Evolutionary conservation across 2,888 invertebrate species (phyloP), one percentile per base, ranked within the genome.

Genomic region (Tetheella fluctuosa): DNA sequence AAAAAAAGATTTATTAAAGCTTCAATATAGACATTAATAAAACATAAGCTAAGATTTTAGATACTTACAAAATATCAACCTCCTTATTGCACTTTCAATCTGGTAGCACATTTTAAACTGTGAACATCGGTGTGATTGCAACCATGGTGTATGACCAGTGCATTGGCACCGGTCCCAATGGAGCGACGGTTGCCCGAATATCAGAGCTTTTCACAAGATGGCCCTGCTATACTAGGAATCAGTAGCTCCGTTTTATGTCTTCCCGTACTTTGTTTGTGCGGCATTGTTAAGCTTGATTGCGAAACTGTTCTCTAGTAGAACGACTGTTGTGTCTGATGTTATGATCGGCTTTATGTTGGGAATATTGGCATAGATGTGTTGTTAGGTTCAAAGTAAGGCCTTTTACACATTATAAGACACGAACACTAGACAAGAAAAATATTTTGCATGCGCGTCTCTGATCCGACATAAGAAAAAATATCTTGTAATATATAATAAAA

Each of bases 141-240:
- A 13, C 30, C 58, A 64, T 17, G 17, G 54, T 30, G 25, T 30
- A 48, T 20, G 48, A 30, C 54, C 54, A n/a, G 28, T 15, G 30
- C 20, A 54, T 71, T 84, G 84, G 84, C 84, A 82, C 56, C 20
- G 65, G 62, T 83, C 84, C 84, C 82, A 83, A 79, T 78, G 75
- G 79, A 68, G 69, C 77, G 69, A 64, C 68, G 70, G 70, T 64
- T 71, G 70, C 75, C 72, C 71, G 72, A 79, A 77, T 76, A 79
- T 76, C 76, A 68, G 76, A 73, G 73, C 77, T 68, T 66, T 67
- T 48, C 8, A 7, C 68, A 66, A 74, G 71, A 69, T 68, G 70
- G 62, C 67, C 65, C 58, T 20, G 48, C 48, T n/a, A 20, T 48
- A 2, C 48, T 48, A 48, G 28, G 58, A 60, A 63, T 60, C 59